phyloP scores from a whole-genome alignment of 2,113 vertebrate genomes.

The Poeciliopsis prolifica region DNA sequence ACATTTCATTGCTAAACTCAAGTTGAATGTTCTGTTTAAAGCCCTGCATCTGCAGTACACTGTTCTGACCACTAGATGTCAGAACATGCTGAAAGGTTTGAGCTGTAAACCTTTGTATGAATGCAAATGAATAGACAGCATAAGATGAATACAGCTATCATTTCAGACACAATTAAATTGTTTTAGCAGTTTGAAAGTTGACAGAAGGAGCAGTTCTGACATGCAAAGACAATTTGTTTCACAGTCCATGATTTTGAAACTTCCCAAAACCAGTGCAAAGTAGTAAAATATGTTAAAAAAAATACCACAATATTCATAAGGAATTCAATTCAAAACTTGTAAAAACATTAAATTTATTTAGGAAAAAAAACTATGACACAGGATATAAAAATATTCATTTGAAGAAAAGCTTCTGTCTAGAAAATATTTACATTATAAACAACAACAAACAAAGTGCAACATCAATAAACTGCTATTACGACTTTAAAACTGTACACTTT shows the following conservation, averaged over 20 bases:
- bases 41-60: neutral
- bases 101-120: neutral
- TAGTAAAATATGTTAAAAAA: too few relatives aligned
- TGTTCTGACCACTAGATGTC: neutral
- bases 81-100: neutral
- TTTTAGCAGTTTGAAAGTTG: neutral
- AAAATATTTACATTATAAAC: slow-evolving; percentile 57
- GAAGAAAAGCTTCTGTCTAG: slow-evolving; percentile 7
- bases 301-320: too few relatives aligned
- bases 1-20: too few relatives aligned
- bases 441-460: slow-evolving; percentile 46
- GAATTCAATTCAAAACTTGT: neutral
- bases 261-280: too few relatives aligned
- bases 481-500: slow-evolving; percentile 42
- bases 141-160: neutral
- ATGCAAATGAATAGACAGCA: neutral
- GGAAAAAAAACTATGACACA: neutral
- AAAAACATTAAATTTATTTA: slow-evolving; percentile 1
- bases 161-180: too few relatives aligned
- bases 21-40: too few relatives aligned
- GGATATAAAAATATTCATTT: slow-evolving; percentile 22
- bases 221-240: too few relatives aligned
- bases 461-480: slow-evolving; percentile 24
- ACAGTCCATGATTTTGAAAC: too few relatives aligned
- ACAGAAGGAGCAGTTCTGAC: too few relatives aligned